phyloP scores from a whole-genome alignment of 2,888 invertebrate genomes.

The Xestia c-nigrum region DNA sequence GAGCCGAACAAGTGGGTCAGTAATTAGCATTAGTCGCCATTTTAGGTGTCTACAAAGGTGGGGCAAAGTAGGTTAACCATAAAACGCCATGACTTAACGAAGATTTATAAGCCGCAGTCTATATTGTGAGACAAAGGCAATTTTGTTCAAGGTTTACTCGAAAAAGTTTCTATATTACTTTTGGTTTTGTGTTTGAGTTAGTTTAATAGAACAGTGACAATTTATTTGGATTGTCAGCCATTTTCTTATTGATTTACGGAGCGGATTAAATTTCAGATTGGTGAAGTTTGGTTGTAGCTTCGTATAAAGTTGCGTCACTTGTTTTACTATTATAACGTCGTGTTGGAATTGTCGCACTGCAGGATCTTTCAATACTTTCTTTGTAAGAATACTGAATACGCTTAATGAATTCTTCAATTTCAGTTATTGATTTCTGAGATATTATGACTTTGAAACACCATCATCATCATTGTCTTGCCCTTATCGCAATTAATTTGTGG shows the following conservation, averaged over 20 bases:
- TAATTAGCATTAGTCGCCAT: constrained; percentile 67
- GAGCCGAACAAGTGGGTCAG: constrained; percentile 61
- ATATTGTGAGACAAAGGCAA: constrained; percentile 64
- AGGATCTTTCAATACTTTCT: not conserved
- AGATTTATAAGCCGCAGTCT: constrained; percentile 64
- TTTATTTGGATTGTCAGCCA: constrained; percentile 50
- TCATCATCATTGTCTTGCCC: not conserved
- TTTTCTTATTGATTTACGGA: constrained; percentile 51
- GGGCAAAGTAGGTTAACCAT: constrained; percentile 68
- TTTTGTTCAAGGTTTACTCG: constrained; percentile 62
- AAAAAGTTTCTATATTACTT: constrained; percentile 63
- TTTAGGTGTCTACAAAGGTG: constrained; percentile 66
- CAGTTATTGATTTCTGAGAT: not conserved
- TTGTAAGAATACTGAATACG: not conserved
- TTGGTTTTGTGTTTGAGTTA: constrained; percentile 46
- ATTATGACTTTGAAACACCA: not conserved
- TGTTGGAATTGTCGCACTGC: constrained; percentile 43
- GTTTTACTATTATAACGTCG: constrained; percentile 14
- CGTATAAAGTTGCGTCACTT: constrained; percentile 7
- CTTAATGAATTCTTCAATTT: not conserved
- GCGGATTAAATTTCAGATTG: constrained; percentile 52
- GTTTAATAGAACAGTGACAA: constrained; percentile 54
- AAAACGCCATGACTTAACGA: constrained; percentile 64
- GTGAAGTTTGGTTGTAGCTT: constrained; percentile 33
- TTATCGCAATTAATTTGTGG: too few species aligned